phyloP scores from a whole-genome alignment of 2,113 vertebrate genomes.

The Serilophus lunatus region DNA sequence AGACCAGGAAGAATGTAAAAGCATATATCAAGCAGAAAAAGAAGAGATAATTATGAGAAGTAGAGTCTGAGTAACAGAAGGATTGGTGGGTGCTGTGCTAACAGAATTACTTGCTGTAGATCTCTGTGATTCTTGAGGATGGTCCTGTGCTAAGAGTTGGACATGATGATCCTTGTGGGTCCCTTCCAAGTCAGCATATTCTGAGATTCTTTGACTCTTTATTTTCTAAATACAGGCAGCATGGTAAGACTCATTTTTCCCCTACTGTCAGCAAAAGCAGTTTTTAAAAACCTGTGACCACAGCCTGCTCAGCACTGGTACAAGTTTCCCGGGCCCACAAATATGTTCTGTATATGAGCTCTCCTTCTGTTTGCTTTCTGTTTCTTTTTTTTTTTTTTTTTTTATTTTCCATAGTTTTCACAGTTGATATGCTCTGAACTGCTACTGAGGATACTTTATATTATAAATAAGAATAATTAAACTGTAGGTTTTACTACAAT shows the following conservation, averaged over 20 bases:
- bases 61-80: background rate
- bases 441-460: background rate
- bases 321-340: background rate
- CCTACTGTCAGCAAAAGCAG: background rate
- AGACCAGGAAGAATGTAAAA: background rate
- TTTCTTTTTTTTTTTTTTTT: background rate
- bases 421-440: background rate
- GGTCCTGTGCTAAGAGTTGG: background rate
- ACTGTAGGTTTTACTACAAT: background rate
- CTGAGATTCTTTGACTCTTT: background rate
- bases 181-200: background rate
- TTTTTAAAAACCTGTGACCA: background rate
- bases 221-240: background rate
- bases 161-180: background rate
- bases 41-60: background rate
- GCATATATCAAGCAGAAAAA: background rate
- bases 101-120: background rate
- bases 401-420: background rate
- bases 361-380: background rate
- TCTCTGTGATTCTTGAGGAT: background rate
- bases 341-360: background rate
- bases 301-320: background rate
- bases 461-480: background rate
- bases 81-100: background rate
- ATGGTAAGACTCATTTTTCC: background rate